A percentile compares a stretch with the other conserved stretches of the same genome.
Evolutionary conservation across 2,888 invertebrate species (phyloP).

Genomic region (Drosophila demipolita): DNA sequence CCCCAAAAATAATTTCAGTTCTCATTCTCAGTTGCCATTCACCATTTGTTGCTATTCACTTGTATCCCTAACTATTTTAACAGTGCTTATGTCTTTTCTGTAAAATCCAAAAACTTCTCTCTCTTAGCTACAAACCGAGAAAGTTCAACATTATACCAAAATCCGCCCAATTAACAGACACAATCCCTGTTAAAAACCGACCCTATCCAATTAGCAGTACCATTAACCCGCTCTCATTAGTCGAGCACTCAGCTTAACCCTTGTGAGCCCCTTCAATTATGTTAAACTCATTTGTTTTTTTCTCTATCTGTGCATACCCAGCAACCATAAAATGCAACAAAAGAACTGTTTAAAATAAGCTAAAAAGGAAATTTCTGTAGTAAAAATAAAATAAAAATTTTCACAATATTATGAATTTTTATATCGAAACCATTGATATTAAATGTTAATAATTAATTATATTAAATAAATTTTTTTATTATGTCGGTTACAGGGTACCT

Average conservation of each 20-base stretch:
- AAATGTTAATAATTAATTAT: neutral
- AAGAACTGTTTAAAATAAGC: neutral
- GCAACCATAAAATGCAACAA: neutral
- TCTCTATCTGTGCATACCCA: conserved; percentile 18
- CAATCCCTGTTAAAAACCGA: conserved; percentile 30
- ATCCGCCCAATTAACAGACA: conserved; percentile 38
- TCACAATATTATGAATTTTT: neutral
- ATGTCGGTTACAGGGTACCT: neutral
- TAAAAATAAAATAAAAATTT: too few species aligned
- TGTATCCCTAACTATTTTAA: neutral
- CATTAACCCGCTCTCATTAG: conserved; percentile 43
- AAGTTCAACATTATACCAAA: conserved; percentile 3
- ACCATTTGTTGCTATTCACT: neutral
- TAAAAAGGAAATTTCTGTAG: fast-evolving
- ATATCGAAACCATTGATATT: neutral
- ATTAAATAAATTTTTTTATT: neutral
- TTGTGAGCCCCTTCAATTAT: conserved; percentile 64
- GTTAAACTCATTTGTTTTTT: conserved; percentile 63
- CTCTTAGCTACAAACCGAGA: neutral
- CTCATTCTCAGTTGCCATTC: neutral
- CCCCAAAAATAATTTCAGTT: neutral
- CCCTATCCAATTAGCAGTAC: conserved; percentile 44
- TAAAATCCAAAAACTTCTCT: neutral
- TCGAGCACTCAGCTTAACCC: conserved; percentile 45
- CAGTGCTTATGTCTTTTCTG: neutral